Conservation (phyloP, 2,113 vertebrate species). For the Sceloporus undulatus region DNA sequence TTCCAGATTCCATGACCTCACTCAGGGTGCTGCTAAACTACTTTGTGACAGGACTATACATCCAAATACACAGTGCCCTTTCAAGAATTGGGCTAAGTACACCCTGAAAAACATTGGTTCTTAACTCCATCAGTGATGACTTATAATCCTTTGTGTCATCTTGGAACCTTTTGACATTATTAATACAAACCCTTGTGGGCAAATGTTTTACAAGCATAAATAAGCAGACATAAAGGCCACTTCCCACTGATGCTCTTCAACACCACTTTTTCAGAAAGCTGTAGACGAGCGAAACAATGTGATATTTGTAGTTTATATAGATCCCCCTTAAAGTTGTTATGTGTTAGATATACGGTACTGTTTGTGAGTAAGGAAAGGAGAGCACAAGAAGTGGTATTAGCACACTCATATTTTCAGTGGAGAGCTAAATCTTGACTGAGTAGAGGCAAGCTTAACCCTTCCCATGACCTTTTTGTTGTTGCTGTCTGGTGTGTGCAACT, state of each 20-base stretch:
- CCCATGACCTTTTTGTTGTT: background rate
- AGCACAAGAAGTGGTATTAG: background rate
- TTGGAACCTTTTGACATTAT: background rate
- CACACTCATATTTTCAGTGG: background rate
- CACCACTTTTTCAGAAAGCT: background rate
- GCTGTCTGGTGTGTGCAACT: background rate
- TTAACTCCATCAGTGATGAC: background rate
- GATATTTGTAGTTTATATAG: background rate
- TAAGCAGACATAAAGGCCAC: background rate
- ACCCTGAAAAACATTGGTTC: background rate
- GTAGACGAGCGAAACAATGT: background rate
- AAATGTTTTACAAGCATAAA: slow-evolving; percentile 1
- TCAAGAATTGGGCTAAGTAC: slow-evolving; percentile 45
- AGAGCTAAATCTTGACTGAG: background rate
- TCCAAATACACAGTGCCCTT: slow-evolving; percentile 72
- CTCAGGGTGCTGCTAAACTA: slow-evolving; percentile 74
- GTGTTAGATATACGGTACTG: background rate
- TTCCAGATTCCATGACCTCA: slow-evolving; percentile 84
- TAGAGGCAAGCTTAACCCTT: background rate
- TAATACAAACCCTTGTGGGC: background rate
- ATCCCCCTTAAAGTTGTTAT: background rate
- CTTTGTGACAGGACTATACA: slow-evolving; percentile 73
- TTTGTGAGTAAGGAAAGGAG: background rate
- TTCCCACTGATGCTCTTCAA: background rate
- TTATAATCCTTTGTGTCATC: slow-evolving; percentile 22